These are phyloP conservation scores for Sebastes trivittatus DNA, from an alignment of 2,797 vertebrate species.

Conservation along the genomic window DNA sequence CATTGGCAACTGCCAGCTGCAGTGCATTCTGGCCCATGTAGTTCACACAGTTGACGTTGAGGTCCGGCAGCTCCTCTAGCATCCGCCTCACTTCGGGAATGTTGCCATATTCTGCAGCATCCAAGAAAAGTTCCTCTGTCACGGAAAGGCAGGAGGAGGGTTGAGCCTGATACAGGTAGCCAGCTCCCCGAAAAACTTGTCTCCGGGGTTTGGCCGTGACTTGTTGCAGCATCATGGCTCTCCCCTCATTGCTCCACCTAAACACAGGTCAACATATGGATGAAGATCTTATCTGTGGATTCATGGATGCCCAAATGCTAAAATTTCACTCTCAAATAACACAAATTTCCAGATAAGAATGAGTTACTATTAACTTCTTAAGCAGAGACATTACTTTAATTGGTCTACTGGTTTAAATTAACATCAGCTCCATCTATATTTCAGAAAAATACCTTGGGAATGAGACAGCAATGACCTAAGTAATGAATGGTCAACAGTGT, in stretches of 20 bases:
- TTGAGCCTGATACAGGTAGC: slow-evolving; percentile 88
- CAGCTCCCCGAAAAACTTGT: slow-evolving; percentile 85
- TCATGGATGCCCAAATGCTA: neutral
- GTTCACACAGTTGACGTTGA: slow-evolving; percentile 95
- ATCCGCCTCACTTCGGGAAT: slow-evolving; percentile 90
- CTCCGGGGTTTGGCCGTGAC: slow-evolving; percentile 85
- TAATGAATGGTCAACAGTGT: slow-evolving; percentile 14
- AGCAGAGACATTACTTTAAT: neutral
- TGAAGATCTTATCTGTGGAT: neutral
- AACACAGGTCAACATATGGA: slow-evolving; percentile 14
- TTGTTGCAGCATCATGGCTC: slow-evolving; percentile 73
- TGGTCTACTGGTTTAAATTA: neutral
- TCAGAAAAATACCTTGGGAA: neutral
- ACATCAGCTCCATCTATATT: neutral
- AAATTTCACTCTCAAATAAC: neutral
- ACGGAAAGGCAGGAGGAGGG: slow-evolving; percentile 84
- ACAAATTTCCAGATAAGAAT: neutral
- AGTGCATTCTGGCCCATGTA: slow-evolving; percentile 96
- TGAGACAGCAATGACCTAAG: slow-evolving; percentile 13
- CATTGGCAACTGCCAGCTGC: slow-evolving; percentile 92
- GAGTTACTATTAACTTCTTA: neutral
- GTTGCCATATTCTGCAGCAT: slow-evolving; percentile 93
- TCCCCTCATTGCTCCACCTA: slow-evolving; percentile 75
- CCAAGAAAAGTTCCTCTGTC: slow-evolving; percentile 91
- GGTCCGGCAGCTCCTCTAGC: slow-evolving; percentile 87